Evolutionary conservation across 1,140 invertebrate species (phyloP), one percentile per base, ranked within the genome.

Genomic region (Drosophila sp.): DNA sequence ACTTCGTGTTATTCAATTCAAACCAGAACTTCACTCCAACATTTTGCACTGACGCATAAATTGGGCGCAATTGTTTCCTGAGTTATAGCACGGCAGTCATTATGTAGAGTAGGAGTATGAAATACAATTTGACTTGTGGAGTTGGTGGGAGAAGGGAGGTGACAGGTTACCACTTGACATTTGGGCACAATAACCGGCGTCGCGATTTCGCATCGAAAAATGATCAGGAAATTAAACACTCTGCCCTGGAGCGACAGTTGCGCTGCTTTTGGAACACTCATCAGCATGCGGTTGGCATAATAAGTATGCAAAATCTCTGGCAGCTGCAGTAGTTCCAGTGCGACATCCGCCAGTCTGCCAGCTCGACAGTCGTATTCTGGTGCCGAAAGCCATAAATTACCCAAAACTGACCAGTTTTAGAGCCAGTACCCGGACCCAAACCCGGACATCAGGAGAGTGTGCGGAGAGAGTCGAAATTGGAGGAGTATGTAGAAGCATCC

Each of bases 321-420:
- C 67, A 72, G 50, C 62, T 72, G 72, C 65, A 71, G 41, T 50
- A 11, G 8, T 45, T 18, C 51, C 58, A 46, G 11, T 18, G 29
- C 13, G 11, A 8, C 25, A 29, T 21, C 4, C 21, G 21, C 21
- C 21, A 21, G 11, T 18, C 46, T 11, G 13, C 11, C 21, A 29
- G 13, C 40, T 13, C 21, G 32, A 34, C 59, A 36, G 54, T 58
- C 25, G 57, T 36, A 57, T 48, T n/a, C 43, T 72, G 74, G 62
- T 65, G 76, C 50, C 51, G 38, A 86, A 71, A 73, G 53, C 76
- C 82, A 86, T 87, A 86, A 86, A 87, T 87, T 82, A 78, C 78
- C 81, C 75, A 76, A 86, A 81, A 78, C 66, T 67, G 75, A 62
- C 70, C 74, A n/a, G 41, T 13, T 45, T 38, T 41, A 56, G n/a